Percentiles rank a stretch among this genome's conserved stretches.
Conservation (phyloP, 2,113 vertebrate genomes). For the Clarias gariepinus region DNA sequence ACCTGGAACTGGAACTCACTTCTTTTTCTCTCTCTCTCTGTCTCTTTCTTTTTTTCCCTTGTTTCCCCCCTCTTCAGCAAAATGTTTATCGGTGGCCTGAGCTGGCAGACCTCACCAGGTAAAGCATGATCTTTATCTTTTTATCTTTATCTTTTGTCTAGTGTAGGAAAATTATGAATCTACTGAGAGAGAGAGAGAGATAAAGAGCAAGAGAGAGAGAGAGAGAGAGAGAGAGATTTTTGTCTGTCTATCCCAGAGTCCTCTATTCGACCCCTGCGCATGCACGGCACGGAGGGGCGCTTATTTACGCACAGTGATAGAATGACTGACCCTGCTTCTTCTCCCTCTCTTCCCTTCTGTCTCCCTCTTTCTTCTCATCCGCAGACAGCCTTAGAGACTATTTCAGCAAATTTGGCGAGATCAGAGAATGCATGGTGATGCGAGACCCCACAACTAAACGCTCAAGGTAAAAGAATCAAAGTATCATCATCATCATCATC, state of each 20-base stretch:
- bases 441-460: constrained; percentile 98
- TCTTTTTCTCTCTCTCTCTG: constrained; percentile 67
- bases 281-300: constrained; percentile 53
- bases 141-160: constrained; percentile 13
- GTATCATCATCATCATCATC: neutral
- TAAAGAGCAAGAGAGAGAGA: neutral
- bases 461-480: constrained; percentile 86
- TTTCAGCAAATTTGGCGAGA: constrained; percentile 99
- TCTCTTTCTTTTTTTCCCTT: constrained; percentile 75
- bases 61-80: constrained; percentile 76
- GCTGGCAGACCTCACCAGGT: constrained; percentile 82
- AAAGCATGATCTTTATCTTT: constrained; percentile 68
- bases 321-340: neutral
- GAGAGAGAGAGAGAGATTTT: neutral
- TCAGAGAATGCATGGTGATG: constrained; percentile 99
- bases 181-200: neutral
- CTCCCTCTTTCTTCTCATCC: constrained; percentile 62
- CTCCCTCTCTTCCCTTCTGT: neutral
- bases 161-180: neutral
- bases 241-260: constrained; percentile 64
- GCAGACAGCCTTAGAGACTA: constrained; percentile 99
- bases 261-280: constrained; percentile 82
- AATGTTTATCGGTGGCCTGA: constrained; percentile 96
- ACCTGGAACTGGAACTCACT: constrained; percentile 84
- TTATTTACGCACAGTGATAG: constrained; percentile 26